Evolutionary conservation across 2,888 invertebrate species (phyloP).

Genomic region (Drosophila robusta): DNA sequence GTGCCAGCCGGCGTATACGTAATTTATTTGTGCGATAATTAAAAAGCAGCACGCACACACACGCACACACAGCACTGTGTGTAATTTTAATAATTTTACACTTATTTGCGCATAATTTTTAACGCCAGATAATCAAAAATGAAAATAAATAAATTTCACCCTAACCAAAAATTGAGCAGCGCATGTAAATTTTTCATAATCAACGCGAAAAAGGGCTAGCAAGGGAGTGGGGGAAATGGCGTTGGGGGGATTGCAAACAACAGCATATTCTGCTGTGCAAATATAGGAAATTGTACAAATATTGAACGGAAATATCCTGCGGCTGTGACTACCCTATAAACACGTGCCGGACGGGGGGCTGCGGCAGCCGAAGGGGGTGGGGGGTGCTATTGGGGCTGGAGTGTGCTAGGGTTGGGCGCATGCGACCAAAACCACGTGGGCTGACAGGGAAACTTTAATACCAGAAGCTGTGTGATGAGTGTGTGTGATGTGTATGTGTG

Average conservation of each 20-base stretch:
- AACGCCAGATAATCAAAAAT: conserved; percentile 57
- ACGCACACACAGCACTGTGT: not conserved
- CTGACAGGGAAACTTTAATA: conserved; percentile 36
- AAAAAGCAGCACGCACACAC: conserved; percentile 47
- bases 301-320: conserved; percentile 77
- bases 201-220: not conserved
- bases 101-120: conserved; percentile 55
- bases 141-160: conserved; percentile 1
- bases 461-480: conserved; percentile 2
- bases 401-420: too few species aligned
- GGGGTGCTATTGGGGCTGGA: too few species aligned
- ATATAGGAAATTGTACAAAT: conserved; percentile 73
- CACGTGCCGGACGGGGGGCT: conserved; percentile 25
- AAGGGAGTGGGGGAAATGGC: not conserved
- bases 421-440: conserved; percentile 27
- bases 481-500: conserved; percentile 4
- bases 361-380: not conserved
- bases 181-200: conserved; percentile 46
- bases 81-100: conserved; percentile 64
- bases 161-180: conserved; percentile 38
- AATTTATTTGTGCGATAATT: conserved; percentile 61
- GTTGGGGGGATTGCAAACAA: conserved; percentile 18
- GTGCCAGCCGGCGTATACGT: conserved; percentile 51
- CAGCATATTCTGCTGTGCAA: conserved; percentile 63
- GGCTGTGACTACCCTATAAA: conserved; percentile 50